Conservation (phyloP, 1,140 invertebrate species). For the Formica selysi region DNA sequence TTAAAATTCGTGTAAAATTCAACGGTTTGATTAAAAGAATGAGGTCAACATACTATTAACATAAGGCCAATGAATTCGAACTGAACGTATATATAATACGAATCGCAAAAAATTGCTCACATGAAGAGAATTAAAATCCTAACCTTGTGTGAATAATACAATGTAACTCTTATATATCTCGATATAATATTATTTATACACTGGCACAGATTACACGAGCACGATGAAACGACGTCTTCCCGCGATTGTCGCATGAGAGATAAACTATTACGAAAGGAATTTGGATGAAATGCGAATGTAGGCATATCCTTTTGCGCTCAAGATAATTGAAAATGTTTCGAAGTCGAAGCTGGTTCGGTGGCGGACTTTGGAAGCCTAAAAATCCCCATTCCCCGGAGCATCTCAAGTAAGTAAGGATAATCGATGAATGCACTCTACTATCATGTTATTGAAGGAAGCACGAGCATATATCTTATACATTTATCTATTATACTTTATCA, state of each 20-base stretch:
- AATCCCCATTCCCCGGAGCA: conserved; percentile 98
- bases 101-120: neutral
- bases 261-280: neutral
- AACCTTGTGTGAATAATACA: neutral
- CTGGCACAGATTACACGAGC: neutral
- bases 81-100: neutral
- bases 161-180: neutral
- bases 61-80: neutral
- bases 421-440: neutral
- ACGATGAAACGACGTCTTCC: no score
- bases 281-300: conserved; percentile 38
- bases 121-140: neutral
- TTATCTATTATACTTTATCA: conserved; percentile 78
- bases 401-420: conserved; percentile 91
- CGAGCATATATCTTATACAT: neutral
- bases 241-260: neutral
- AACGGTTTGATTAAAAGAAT: neutral
- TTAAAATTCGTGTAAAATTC: conserved; percentile 56
- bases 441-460: neutral
- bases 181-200: neutral
- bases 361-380: conserved; percentile 95
- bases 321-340: conserved; percentile 90
- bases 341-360: conserved; percentile 95
- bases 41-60: neutral
- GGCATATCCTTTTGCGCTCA: conserved; percentile 8